phyloP scores from a whole-genome alignment of 2,888 invertebrate species.

The Tachina grossa region DNA sequence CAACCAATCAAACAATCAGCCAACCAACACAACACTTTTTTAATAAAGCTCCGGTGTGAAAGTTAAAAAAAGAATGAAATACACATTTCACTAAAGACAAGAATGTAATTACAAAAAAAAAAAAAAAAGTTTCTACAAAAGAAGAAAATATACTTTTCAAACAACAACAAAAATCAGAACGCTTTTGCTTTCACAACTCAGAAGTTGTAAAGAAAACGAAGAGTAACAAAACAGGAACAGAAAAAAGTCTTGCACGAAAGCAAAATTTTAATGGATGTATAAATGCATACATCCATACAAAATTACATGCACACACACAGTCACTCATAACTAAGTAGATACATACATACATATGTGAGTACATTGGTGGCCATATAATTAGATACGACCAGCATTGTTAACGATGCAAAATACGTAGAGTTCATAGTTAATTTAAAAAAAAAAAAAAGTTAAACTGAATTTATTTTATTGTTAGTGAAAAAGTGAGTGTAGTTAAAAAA shows the following conservation, averaged over 20 bases:
- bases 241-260: conserved; percentile 68
- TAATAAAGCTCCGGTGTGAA: conserved; percentile 71
- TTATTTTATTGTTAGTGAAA: too few relatives aligned
- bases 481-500: too few relatives aligned
- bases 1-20: neutral
- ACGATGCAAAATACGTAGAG: too few relatives aligned
- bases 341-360: too few relatives aligned
- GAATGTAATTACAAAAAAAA: conserved; percentile 45
- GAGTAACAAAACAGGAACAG: conserved; percentile 68
- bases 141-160: conserved; percentile 37
- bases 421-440: too few relatives aligned
- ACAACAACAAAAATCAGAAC: conserved; percentile 70
- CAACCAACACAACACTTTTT: conserved; percentile 36
- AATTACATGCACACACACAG: too few relatives aligned
- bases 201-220: conserved; percentile 72
- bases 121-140: conserved; percentile 55
- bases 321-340: too few relatives aligned
- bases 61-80: conserved; percentile 68
- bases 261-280: conserved; percentile 50
- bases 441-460: too few relatives aligned
- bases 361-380: too few relatives aligned
- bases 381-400: too few relatives aligned
- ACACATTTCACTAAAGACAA: conserved; percentile 54
- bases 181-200: conserved; percentile 75
- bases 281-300: neutral